A percentile compares a stretch with the other conserved stretches of the same genome.
phyloP scores from a whole-genome alignment of 2,888 invertebrate species.

The Myopa testacea region DNA sequence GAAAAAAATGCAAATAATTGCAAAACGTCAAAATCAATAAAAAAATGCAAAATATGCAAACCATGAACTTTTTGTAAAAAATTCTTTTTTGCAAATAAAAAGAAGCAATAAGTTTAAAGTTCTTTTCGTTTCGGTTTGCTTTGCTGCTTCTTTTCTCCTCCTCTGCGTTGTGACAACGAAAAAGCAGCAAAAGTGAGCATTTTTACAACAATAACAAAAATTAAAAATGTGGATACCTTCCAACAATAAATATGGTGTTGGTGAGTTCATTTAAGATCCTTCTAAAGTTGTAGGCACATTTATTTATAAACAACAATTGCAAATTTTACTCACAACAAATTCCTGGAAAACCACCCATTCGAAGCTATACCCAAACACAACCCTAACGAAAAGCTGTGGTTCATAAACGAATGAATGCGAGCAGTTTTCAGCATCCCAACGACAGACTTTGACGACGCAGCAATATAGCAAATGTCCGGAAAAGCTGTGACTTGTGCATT shows the following conservation, averaged over 20 bases:
- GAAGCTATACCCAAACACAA: background rate
- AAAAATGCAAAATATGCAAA: background rate
- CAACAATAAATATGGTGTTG: conserved; percentile 68
- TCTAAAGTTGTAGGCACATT: conserved; percentile 16
- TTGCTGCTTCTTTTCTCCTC: conserved; percentile 11
- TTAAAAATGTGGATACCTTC: conserved; percentile 68
- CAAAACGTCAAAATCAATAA: background rate
- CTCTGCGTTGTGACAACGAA: background rate
- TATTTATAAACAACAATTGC: conserved; percentile 26
- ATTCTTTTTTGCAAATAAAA: background rate
- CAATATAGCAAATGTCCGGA: conserved; percentile 47
- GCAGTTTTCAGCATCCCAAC: conserved; percentile 2
- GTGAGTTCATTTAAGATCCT: conserved; percentile 56
- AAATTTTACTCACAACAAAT: conserved; percentile 13
- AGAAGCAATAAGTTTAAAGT: background rate
- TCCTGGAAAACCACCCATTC: conserved; percentile 16
- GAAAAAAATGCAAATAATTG: background rate
- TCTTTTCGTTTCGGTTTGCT: conserved; percentile 9
- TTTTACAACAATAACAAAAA: conserved; percentile 23
- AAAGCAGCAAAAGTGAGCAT: background rate
- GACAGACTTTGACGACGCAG: conserved; percentile 5
- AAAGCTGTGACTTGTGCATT: conserved; percentile 48
- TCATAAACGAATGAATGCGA: conserved; percentile 8
- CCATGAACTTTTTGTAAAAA: background rate
- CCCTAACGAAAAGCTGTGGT: conserved; percentile 6